These are phyloP conservation scores for Heteropelma amictum DNA, from an alignment of 2,888 invertebrate species.

Conservation along the genomic window DNA sequence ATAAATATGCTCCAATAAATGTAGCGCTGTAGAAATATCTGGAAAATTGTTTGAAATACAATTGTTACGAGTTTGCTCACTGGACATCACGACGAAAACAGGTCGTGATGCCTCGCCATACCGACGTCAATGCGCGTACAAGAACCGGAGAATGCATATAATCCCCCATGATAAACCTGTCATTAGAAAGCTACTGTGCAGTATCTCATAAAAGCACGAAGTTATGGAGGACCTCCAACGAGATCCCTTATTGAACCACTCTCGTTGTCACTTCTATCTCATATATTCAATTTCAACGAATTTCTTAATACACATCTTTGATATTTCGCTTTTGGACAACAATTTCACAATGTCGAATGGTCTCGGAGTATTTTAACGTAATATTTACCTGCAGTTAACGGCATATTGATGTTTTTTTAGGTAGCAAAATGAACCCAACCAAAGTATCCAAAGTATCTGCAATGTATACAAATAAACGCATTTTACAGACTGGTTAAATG, in stretches of 20 bases:
- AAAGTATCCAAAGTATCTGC: background rate
- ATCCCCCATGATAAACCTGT: no score
- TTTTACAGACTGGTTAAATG: background rate
- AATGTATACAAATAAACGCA: background rate
- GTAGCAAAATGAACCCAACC: background rate
- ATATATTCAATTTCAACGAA: no score
- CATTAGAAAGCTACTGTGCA: no score
- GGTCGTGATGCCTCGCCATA: background rate
- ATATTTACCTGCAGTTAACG: conserved; percentile 3
- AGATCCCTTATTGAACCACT: no score
- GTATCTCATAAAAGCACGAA: no score
- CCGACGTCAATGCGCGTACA: no score
- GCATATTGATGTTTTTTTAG: conserved; percentile 5
- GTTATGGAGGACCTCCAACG: no score
- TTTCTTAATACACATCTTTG: no score
- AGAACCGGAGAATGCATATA: no score
- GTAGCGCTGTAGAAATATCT: conserved; percentile 93
- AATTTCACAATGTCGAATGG: background rate
- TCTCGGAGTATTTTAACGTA: background rate
- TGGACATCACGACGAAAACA: background rate
- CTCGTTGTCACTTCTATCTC: no score
- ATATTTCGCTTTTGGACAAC: background rate
- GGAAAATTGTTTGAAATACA: conserved; percentile 61
- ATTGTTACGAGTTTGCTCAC: background rate
- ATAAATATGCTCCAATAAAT: conserved; percentile 93